Evolutionary conservation across 37 sponge, comb jelly and placozoan species (phyloP).

Genomic region (Hexactinellida sp.): DNA sequence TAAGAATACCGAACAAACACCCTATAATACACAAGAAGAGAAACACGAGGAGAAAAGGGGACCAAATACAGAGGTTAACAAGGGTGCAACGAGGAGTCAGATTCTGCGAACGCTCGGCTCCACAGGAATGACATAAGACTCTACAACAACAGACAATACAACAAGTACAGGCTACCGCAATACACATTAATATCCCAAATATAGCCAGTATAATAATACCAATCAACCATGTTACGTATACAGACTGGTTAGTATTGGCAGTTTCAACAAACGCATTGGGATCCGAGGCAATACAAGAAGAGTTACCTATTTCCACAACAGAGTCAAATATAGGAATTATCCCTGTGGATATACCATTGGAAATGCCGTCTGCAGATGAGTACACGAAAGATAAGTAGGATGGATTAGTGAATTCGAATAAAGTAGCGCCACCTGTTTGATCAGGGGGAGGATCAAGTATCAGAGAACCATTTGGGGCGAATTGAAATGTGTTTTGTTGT

Average conservation of each 20-base stretch:
- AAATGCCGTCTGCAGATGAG: neutral
- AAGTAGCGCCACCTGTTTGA: neutral
- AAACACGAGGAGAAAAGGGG: neutral
- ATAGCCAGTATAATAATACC: neutral
- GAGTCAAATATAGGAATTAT: neutral
- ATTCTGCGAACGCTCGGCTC: neutral
- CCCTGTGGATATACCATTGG: neutral
- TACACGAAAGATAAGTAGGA: neutral
- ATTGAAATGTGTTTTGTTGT: neutral
- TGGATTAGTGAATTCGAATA: neutral
- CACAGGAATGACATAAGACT: neutral
- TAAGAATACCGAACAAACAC: neutral
- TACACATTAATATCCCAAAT: neutral
- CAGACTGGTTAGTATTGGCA: neutral
- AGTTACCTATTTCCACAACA: neutral
- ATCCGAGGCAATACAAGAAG: neutral
- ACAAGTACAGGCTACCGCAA: neutral
- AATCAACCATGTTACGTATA: neutral
- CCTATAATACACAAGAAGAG: neutral
- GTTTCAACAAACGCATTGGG: neutral
- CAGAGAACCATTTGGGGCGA: neutral
- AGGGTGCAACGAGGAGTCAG: neutral
- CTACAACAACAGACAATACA: neutral
- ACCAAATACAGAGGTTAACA: neutral
- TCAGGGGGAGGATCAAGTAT: neutral